Conservation (phyloP, 2,888 invertebrate genomes). For the Mycalesis mineus region DNA sequence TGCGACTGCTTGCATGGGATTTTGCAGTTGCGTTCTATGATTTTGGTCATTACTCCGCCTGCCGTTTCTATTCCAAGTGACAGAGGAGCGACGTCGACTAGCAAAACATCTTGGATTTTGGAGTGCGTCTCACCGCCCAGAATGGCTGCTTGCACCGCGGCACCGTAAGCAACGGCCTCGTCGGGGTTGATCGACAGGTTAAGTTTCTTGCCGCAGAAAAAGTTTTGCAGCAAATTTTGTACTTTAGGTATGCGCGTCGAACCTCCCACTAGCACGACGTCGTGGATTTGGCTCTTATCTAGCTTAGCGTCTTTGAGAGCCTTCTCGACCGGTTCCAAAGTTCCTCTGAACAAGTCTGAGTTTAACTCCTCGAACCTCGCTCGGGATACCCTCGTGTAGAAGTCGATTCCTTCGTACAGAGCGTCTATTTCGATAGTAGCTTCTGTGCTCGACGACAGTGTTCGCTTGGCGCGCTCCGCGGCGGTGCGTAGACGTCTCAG, state of each 20-base stretch:
- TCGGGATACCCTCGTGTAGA: slow-evolving; percentile 80
- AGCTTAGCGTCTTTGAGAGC: slow-evolving; percentile 84
- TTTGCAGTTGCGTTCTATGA: slow-evolving; percentile 81
- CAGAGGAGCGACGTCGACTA: slow-evolving; percentile 73
- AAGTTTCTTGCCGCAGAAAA: slow-evolving; percentile 77
- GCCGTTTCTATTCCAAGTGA: slow-evolving; percentile 84
- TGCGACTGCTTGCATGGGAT: slow-evolving; percentile 82
- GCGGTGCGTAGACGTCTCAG: slow-evolving; percentile 82
- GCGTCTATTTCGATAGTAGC: slow-evolving; percentile 52
- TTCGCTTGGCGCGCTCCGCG: slow-evolving; percentile 65
- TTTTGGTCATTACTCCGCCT: slow-evolving; percentile 84
- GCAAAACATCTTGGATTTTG: slow-evolving; percentile 80
- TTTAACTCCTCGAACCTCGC: slow-evolving; percentile 85
- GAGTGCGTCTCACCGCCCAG: slow-evolving; percentile 82
- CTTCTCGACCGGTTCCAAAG: slow-evolving; percentile 69
- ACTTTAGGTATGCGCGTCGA: slow-evolving; percentile 75
- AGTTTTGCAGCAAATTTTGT: slow-evolving; percentile 82
- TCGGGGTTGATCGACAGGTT: slow-evolving; percentile 60
- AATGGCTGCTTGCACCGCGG: slow-evolving; percentile 82
- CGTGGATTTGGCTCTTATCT: slow-evolving; percentile 83
- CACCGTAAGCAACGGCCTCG: slow-evolving; percentile 67
- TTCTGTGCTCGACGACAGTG: not conserved
- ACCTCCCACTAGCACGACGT: slow-evolving; percentile 84
- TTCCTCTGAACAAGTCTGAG: slow-evolving; percentile 79
- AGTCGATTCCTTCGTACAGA: slow-evolving; percentile 81